Percentiles rank a stretch among this genome's conserved stretches.
Evolutionary conservation across 53 echinoderm and acorn worm species (phyloP).

Genomic region (Arbacia lixula): DNA sequence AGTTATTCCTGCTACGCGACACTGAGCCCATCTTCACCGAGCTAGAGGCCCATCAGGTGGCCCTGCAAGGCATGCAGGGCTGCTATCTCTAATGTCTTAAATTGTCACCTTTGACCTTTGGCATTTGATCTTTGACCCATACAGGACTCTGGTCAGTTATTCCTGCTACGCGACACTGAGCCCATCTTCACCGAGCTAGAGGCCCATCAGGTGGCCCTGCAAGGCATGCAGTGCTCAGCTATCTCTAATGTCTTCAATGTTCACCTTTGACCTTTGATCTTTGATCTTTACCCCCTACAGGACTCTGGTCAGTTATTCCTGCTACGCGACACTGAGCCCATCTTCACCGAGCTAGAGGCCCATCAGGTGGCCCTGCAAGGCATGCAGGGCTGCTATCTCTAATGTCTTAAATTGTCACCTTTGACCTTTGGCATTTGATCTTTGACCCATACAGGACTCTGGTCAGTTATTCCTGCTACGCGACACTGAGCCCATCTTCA

Average conservation of each 20-base stretch:
- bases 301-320: conserved; percentile 88
- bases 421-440: too few species aligned
- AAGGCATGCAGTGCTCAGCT: conserved; percentile 96
- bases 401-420: too few species aligned
- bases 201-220: conserved; percentile 95
- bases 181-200: conserved; percentile 98
- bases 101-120: too few species aligned
- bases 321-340: conserved; percentile 84
- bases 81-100: too few species aligned
- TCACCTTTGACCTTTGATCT: too few species aligned
- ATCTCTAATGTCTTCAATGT: too few species aligned
- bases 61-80: conserved; percentile 95
- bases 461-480: conserved; percentile 84
- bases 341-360: conserved; percentile 97
- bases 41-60: conserved; percentile 97
- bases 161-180: conserved; percentile 87
- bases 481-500: conserved; percentile 92
- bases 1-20: conserved; percentile 84
- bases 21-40: conserved; percentile 94
- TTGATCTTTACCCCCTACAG: too few species aligned
- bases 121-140: too few species aligned
- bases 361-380: conserved; percentile 96
- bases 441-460: conserved; percentile 81
- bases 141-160: conserved; percentile 86
- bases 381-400: conserved; percentile 97